Percentiles rank a stretch among this genome's conserved stretches.
These are phyloP conservation scores for Phymastichus coffea DNA, from an alignment of 1,140 invertebrate species.

Conservation along the genomic window DNA sequence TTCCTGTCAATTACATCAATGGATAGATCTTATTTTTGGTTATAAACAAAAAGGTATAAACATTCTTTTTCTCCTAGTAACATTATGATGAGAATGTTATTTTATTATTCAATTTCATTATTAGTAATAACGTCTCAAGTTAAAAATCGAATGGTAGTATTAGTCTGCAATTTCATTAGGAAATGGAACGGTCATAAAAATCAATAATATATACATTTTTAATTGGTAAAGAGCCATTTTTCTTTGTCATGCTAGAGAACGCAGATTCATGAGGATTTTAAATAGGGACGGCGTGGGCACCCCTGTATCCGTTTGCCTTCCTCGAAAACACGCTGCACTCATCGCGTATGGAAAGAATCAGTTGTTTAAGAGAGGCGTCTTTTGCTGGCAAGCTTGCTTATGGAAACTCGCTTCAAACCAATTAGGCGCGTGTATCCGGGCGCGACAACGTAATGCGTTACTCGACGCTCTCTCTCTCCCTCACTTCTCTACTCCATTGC, in stretches of 20 bases:
- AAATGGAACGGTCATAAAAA: too few relatives aligned
- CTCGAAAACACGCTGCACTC: constrained; percentile 43
- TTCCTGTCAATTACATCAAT: constrained; percentile 98
- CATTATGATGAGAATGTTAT: too few relatives aligned
- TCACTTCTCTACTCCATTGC: constrained; percentile 37
- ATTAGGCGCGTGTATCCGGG: constrained; percentile 48
- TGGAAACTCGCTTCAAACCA: constrained; percentile 43
- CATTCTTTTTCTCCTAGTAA: too few relatives aligned
- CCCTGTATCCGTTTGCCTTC: constrained; percentile 57
- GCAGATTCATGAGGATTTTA: constrained; percentile 48
- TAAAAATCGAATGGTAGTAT: too few relatives aligned
- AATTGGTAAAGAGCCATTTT: too few relatives aligned
- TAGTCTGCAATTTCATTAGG: too few relatives aligned
- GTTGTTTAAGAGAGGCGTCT: constrained; percentile 52
- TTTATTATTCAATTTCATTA: too few relatives aligned
- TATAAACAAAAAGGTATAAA: constrained; percentile 97
- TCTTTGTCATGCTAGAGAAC: too few relatives aligned
- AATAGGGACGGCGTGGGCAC: constrained; percentile 55
- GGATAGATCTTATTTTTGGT: constrained; percentile 99
- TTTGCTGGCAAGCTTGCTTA: too few relatives aligned
- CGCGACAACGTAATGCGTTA: constrained; percentile 48
- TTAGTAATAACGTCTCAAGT: too few relatives aligned
- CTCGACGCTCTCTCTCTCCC: background rate
- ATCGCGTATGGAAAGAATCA: constrained; percentile 55
- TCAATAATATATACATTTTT: too few relatives aligned